Percentiles rank a stretch among this genome's conserved stretches.
Evolutionary conservation across 2,888 invertebrate species (phyloP).

Genomic region (Oscheius sp.): DNA sequence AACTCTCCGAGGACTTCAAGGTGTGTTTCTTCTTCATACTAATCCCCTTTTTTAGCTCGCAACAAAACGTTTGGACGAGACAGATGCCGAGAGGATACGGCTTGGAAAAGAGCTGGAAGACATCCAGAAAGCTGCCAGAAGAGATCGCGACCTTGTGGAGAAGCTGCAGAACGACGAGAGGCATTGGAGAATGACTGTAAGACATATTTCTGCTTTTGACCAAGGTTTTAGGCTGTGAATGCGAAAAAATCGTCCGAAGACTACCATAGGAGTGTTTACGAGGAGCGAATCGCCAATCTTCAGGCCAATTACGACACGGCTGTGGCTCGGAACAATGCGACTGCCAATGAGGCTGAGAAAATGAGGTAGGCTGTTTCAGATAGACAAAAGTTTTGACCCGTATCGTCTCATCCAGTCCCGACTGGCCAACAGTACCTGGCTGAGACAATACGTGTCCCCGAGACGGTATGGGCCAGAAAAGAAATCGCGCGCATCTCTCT

Average conservation of each 20-base stretch:
- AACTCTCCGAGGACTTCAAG: conserved; percentile 28
- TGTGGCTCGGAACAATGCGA: conserved; percentile 39
- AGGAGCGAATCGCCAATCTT: conserved; percentile 34
- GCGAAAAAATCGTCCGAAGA: conserved; percentile 39
- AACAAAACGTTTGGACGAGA: conserved; percentile 26
- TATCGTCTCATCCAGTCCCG: too few relatives aligned
- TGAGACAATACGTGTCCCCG: too few relatives aligned
- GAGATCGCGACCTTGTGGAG: conserved; percentile 43
- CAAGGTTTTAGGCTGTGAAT: conserved; percentile 30
- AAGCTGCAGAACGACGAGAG: conserved; percentile 48
- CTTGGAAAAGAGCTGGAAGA: conserved; percentile 31
- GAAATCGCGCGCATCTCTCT: too few relatives aligned
- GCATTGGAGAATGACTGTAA: conserved; percentile 51
- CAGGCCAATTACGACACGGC: conserved; percentile 37
- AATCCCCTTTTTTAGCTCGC: neutral
- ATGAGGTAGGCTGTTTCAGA: conserved; percentile 24
- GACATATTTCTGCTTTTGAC: neutral
- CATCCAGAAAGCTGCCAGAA: conserved; percentile 30
- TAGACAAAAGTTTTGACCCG: too few relatives aligned
- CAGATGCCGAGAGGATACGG: conserved; percentile 26
- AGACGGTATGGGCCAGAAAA: too few relatives aligned
- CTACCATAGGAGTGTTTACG: conserved; percentile 36
- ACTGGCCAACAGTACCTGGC: too few relatives aligned
- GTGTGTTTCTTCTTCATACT: neutral
- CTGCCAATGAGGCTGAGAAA: conserved; percentile 38